Base-by-base conservation (phyloP, 2,888 invertebrate species). In the Drosophila rubida region DNA sequence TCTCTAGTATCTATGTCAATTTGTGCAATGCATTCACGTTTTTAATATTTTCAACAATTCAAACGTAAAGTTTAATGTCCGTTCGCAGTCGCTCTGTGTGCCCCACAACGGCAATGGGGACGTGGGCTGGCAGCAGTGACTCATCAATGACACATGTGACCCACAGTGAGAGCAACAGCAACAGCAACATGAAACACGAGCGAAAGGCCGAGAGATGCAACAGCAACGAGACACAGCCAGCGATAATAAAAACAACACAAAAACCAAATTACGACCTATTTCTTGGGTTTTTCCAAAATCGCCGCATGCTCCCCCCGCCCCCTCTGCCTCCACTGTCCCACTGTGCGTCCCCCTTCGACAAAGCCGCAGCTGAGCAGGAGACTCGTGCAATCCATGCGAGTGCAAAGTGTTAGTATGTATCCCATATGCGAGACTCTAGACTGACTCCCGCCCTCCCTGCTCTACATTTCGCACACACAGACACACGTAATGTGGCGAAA, bases 61-160 rank as follows among this genome's bases (percentile, higher is more conserved):
- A 37, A 50, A 58, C 51, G 45, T 57, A 41, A 69, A 69, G 59
- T 59, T 63, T 54, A 63, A 70, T 66, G 59, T 35, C 16, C 35
- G 3, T 46, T 59, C 35, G n/a, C 11, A 0, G 30, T 30, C n/a
- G 22, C 27, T n/a, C 2, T 22, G 16, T 44, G 32, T 13, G 45
- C 13, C 23, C 32, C 19, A 13, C 3, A 19, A 19, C 30, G n/a
- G 2, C 0, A 8, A 13, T 1, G 4, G 23, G 11, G 46, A 27
- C 9, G 32, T 30, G 49, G 16, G 49, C 25, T 35, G 13, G 23
- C 30, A 49, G 53, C 62, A 48, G 63, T 77, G 79, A 79, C 80
- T 87, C 84, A 87, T 84, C 85, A 81, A 76, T 68, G 70, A 51
- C 87, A 87, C 87, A 81, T 84, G 84, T 85, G 84, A 71, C 79